phyloP scores from a whole-genome alignment of 2,888 invertebrate species.

The Hololepta plana region DNA sequence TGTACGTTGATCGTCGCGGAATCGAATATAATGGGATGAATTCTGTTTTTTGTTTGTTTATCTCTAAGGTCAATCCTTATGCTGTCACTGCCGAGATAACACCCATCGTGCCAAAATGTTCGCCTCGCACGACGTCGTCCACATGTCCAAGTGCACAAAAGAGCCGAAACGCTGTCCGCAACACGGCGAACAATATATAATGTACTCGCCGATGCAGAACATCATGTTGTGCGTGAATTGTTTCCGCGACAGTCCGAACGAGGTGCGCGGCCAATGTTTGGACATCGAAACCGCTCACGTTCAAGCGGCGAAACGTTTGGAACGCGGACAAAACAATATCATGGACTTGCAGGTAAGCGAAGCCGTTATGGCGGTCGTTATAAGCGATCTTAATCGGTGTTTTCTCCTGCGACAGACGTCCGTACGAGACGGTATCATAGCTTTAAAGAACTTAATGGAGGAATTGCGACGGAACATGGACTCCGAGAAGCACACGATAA shows the following conservation, averaged over 20 bases:
- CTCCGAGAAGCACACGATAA: conserved; percentile 44
- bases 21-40: conserved; percentile 4
- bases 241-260: conserved; percentile 48
- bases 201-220: conserved; percentile 51
- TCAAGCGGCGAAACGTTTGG: conserved; percentile 49
- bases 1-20: conserved; percentile 24
- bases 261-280: conserved; percentile 47
- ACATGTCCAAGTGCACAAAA: conserved; percentile 49
- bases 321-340: conserved; percentile 34
- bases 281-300: conserved; percentile 60
- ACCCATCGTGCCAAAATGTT: conserved; percentile 67
- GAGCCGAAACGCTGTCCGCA: conserved; percentile 47
- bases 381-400: no score
- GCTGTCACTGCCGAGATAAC: conserved; percentile 47
- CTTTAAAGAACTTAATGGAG: conserved; percentile 44
- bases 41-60: conserved; percentile 3
- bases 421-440: conserved; percentile 45
- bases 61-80: conserved; percentile 46
- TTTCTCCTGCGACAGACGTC: no score
- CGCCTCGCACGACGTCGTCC: conserved; percentile 50
- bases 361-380: not conserved
- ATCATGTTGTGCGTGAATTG: conserved; percentile 58
- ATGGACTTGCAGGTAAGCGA: conserved; percentile 24
- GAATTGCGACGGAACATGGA: conserved; percentile 47
- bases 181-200: conserved; percentile 57